Conservation (phyloP, 2,113 vertebrate genomes). For the Hippocampus abdominalis region DNA sequence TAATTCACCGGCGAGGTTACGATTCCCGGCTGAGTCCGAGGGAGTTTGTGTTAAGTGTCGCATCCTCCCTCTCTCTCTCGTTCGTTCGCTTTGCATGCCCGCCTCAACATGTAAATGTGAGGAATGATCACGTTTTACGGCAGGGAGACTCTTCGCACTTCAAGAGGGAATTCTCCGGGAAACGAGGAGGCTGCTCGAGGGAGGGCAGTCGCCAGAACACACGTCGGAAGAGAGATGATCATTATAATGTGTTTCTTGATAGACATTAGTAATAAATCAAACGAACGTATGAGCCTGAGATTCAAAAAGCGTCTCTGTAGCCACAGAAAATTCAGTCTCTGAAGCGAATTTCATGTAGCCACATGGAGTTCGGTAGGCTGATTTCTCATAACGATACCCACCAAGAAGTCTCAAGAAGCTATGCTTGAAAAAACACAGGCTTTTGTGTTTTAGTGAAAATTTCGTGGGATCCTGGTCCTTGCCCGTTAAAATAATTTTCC, state of each 20-base stretch:
- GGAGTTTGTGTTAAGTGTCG: neutral
- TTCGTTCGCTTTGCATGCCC: neutral
- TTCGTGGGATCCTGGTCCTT: neutral
- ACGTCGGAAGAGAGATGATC: neutral
- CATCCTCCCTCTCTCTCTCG: neutral
- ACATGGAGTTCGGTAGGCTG: neutral
- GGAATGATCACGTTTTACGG: neutral
- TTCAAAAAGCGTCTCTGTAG: neutral
- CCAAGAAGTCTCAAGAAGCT: neutral
- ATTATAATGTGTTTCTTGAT: neutral
- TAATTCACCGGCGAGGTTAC: constrained; percentile 9
- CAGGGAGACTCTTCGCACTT: neutral
- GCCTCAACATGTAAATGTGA: neutral
- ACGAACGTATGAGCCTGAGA: neutral
- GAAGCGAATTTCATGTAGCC: neutral
- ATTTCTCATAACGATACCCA: neutral
- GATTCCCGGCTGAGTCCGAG: constrained; percentile 7
- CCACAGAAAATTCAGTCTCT: neutral
- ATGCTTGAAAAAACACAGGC: neutral
- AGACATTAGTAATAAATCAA: neutral
- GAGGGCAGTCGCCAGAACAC: neutral
- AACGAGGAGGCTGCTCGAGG: neutral
- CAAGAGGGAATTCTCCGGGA: neutral
- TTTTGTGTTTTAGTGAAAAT: neutral
- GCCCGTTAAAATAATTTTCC: too few relatives aligned